phyloP scores from a whole-genome alignment of 64 coral and sea anemone genomes.

The Astreopora myriophthalma region DNA sequence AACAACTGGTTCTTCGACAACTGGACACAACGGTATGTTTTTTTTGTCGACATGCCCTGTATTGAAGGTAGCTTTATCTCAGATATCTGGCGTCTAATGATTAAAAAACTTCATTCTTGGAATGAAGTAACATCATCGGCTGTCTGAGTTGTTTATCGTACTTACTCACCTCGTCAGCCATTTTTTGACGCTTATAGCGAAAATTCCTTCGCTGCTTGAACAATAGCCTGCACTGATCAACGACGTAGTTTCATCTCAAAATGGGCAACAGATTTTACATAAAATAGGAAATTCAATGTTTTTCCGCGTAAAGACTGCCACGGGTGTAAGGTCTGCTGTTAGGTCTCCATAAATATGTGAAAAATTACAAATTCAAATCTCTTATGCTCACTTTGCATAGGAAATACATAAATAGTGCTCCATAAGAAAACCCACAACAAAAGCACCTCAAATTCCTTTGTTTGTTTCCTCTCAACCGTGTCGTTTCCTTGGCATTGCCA shows the following conservation, averaged over 20 bases:
- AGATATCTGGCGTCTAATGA: background rate
- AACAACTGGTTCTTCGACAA: no score
- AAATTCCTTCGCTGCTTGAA: conserved; percentile 10
- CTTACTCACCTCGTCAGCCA: conserved; percentile 12
- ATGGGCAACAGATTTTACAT: no score
- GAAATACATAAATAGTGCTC: background rate
- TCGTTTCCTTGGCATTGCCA: background rate
- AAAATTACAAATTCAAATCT: conserved; percentile 10
- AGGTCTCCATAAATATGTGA: background rate
- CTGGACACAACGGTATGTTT: no score
- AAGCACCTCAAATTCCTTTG: background rate
- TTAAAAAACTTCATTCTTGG: background rate
- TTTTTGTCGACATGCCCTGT: no score
- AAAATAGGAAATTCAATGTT: background rate
- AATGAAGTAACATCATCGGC: no score
- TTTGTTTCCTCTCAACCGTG: background rate
- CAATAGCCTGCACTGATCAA: background rate
- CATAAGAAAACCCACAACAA: background rate
- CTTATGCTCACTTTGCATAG: conserved; percentile 15
- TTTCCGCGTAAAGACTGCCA: background rate
- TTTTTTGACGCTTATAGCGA: background rate
- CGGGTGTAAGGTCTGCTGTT: background rate
- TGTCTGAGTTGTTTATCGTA: background rate
- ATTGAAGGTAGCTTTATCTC: no score
- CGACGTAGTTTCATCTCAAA: background rate